A percentile compares a stretch with the other conserved stretches of the same genome.
Evolutionary conservation across 2,113 vertebrate species (phyloP).

Genomic region (Zapornia atra): DNA sequence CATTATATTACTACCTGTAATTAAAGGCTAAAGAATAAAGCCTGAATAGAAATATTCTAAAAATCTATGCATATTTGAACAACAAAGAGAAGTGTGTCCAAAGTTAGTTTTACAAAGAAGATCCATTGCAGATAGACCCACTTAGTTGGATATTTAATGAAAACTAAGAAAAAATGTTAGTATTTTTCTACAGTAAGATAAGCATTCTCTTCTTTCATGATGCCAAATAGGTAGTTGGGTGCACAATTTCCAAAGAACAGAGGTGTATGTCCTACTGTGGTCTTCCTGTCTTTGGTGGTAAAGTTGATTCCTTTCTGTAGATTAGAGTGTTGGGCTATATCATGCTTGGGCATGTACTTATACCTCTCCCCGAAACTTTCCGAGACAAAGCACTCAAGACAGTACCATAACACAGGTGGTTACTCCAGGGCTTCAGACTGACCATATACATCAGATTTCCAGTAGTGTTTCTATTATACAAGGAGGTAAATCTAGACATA

Average conservation of each 20-base stretch:
- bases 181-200: neutral
- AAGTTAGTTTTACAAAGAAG: neutral
- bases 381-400: neutral
- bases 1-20: conserved; percentile 3
- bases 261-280: neutral
- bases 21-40: conserved; percentile 34
- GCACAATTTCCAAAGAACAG: neutral
- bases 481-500: neutral
- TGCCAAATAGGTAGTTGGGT: neutral
- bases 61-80: neutral
- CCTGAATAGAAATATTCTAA: neutral
- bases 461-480: neutral
- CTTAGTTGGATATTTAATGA: neutral
- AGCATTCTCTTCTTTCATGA: neutral
- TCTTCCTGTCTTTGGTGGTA: neutral
- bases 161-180: neutral
- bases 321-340: neutral
- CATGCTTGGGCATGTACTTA: neutral
- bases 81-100: neutral
- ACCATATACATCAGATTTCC: neutral
- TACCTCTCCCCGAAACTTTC: neutral
- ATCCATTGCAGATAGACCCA: neutral
- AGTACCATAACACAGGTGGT: neutral
- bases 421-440: neutral
- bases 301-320: neutral